A percentile compares a stretch with the other conserved stretches of the same genome.
These are phyloP conservation scores for Heteromyza rotundicornis DNA, from an alignment of 2,888 invertebrate genomes.

Conservation along the genomic window DNA sequence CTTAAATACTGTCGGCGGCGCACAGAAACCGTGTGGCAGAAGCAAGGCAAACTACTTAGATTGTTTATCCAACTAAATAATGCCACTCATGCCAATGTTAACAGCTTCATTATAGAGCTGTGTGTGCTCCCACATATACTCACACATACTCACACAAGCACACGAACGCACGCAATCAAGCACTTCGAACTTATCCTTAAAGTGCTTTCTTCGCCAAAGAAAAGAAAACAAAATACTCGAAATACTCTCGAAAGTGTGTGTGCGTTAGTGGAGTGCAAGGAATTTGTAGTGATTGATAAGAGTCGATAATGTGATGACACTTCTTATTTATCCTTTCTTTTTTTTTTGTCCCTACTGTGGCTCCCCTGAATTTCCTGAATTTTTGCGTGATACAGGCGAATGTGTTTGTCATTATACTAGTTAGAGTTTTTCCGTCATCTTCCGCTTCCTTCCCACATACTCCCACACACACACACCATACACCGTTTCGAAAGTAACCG, in stretches of 20 bases:
- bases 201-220: not conserved
- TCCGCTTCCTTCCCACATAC: not conserved
- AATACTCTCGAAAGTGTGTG: not conserved
- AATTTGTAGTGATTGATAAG: slow-evolving; percentile 38
- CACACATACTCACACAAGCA: no score
- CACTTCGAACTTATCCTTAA: not conserved
- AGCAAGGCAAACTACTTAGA: no score
- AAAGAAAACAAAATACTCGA: no score
- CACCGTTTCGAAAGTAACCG: no score
- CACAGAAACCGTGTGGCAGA: no score
- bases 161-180: no score
- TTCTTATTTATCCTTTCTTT: slow-evolving; percentile 25
- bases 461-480: not conserved
- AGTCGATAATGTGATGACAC: slow-evolving; percentile 34
- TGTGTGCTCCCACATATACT: no score
- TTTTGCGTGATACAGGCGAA: slow-evolving; percentile 8
- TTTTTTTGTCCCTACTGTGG: no score
- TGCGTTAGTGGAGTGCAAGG: slow-evolving; percentile 17
- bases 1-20: no score
- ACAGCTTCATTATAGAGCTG: slow-evolving; percentile 5
- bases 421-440: not conserved
- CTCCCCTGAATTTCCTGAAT: slow-evolving; percentile 17
- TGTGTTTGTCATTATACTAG: slow-evolving; percentile 15
- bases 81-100: slow-evolving; percentile 3
- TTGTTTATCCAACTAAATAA: not conserved